Conservation (phyloP, 2,113 vertebrate species). For the Phalacrocorax pelagicus region DNA sequence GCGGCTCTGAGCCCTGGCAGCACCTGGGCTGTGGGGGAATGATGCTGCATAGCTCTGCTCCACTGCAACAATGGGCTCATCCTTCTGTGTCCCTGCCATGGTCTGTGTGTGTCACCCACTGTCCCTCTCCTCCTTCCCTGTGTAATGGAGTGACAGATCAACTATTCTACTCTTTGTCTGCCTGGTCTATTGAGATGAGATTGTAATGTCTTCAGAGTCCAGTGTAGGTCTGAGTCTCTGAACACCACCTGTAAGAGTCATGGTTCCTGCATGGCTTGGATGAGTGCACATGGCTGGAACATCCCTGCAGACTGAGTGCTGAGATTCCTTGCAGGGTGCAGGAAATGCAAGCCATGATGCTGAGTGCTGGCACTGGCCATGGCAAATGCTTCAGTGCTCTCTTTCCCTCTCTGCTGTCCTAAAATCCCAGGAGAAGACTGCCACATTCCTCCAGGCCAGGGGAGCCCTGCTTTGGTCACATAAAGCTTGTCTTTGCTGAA, state of each 20-base stretch:
- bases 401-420: neutral
- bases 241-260: neutral
- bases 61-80: neutral
- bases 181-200: neutral
- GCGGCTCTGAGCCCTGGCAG: neutral
- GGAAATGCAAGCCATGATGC: neutral
- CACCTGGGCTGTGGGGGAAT: neutral
- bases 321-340: neutral
- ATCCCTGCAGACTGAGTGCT: rapidly evolving
- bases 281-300: rapidly evolving
- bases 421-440: neutral
- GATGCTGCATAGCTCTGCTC: neutral
- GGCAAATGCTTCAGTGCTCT: neutral
- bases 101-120: neutral
- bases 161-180: neutral
- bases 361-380: neutral
- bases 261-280: neutral
- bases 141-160: neutral
- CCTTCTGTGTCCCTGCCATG: neutral
- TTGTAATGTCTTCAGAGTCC: neutral
- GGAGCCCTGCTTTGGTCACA: neutral
- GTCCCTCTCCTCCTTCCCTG: neutral
- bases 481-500: neutral
- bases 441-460: neutral
- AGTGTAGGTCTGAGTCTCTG: neutral